Base-by-base conservation (phyloP, 1,140 invertebrate species). In the Orchesella cincta region DNA sequence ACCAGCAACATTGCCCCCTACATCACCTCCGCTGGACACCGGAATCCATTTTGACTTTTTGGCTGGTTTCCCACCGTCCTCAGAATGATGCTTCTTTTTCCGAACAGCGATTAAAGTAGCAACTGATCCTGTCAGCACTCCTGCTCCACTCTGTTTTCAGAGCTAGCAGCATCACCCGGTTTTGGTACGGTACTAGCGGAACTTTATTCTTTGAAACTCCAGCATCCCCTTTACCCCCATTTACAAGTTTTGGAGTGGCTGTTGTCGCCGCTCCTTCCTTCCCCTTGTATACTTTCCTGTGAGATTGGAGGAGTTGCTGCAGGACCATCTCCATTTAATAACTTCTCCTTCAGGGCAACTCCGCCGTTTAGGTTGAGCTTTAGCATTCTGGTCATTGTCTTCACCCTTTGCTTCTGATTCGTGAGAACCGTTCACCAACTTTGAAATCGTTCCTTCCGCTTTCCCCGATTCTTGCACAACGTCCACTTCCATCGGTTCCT, bases 391-490 rank as follows among this genome's bases (percentile, higher is more conserved):
- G n/a, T n/a, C n/a, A n/a, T n/a, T n/a, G n/a, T n/a, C n/a, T n/a
- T n/a, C n/a, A n/a, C n/a, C n/a, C n/a, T n/a, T n/a, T n/a, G n/a
- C n/a, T n/a, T n/a, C n/a, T n/a, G n/a, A n/a, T n/a, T n/a, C n/a
- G n/a, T n/a, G n/a, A n/a, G n/a, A n/a, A n/a, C 62, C 62, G 23
- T 67, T 67, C 28, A 67, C 62, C 29, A 67, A 33, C 29, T 67
- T 67, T 12, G 62, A n/a, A 8, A 8, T 12, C 14, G n/a, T 5
- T 57, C 5, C 18, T 46, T 46, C 18, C 5, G n/a, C n/a, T 12
- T 57, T 57, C 23, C 39, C 39, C 39, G 5, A 5, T 18, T 46
- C 39, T 18, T 57, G 8, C 3, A 8, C 62, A 14, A 12, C 26
- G 33, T 67, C 62, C 33, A 67, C 26, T 18, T 67, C 62, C 52